Evolutionary conservation across 2,888 invertebrate genomes (phyloP), one percentile per base, ranked within the genome.

Genomic region (Diplazon laetatorius): DNA sequence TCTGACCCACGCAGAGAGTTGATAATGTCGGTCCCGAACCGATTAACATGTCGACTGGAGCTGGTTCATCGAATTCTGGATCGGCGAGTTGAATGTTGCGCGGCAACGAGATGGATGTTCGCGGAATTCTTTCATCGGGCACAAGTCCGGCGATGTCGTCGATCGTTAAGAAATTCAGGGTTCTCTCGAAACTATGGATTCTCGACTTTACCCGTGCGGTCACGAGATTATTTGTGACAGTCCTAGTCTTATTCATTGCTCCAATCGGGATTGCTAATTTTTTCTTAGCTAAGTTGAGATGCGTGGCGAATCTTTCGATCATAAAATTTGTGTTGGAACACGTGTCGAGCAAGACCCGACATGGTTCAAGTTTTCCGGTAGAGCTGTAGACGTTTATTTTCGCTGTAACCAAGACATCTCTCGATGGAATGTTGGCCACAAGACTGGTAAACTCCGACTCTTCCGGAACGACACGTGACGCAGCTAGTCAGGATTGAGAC

Each of bases 61-160:
- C 79, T 0, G 82, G 82, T 2, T 39, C 22, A 25, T 83, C 66
- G 57, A 83, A 84, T 6, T 70, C 44, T 0, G 83, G 83, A 69
- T 84, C 82, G 0, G 80, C 81, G 9, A 82, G 8, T 10, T 46
- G 25, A 3, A 81, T 50, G 12, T 81, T 81, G 0, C 5, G 1
- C 3, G 84, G 83, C 8, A 83, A 55, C 1, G 57, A 18, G 0
- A 82, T 20, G 0, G 20, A 0, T 0, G 60, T 12, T 5, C 82
- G 71, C 2, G 68, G 20, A 0, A 82, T 77, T 6, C 46, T 39
- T 52, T 77, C 65, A 6, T 72, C 75, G 2, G 82, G 79, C 0
- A 79, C 63, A 0, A 62, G 12, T 0, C 44, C 35, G 0, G 80
- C 2, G 9, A 83, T 83, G 0, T 35, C 2, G 16, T 63, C 42